Percentiles rank a stretch among this genome's conserved stretches.
Conservation (phyloP, 1,140 invertebrate species). For the Hestina assimilis region DNA sequence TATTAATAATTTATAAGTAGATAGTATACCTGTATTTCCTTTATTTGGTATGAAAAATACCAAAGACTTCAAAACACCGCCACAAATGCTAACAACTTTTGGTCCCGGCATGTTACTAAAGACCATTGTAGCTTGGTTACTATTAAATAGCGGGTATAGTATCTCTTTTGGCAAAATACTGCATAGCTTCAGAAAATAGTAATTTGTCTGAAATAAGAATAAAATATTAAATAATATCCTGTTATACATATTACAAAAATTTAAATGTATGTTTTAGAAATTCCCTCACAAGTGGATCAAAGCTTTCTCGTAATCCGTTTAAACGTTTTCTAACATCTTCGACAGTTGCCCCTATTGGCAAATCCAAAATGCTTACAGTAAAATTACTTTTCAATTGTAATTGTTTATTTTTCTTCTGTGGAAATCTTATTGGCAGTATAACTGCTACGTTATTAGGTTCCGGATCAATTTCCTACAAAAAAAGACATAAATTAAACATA, state of each 20-base stretch:
- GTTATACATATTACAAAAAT: too few species aligned
- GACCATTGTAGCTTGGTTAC: constrained; percentile 62
- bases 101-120: constrained; percentile 72
- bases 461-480: constrained; percentile 38
- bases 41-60: constrained; percentile 72
- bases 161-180: constrained; percentile 57
- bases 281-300: constrained; percentile 49
- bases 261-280: not conserved
- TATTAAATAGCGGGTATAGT: constrained; percentile 48
- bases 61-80: constrained; percentile 55
- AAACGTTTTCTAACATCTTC: constrained; percentile 34
- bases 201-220: constrained; percentile 54
- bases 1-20: not conserved
- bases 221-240: too few species aligned
- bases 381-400: constrained; percentile 49
- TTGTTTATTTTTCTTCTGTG: constrained; percentile 20
- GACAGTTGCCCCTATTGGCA: constrained; percentile 38
- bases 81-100: constrained; percentile 46
- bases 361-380: constrained; percentile 49
- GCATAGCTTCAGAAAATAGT: constrained; percentile 61
- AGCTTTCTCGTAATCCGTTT: constrained; percentile 36
- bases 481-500: constrained; percentile 11
- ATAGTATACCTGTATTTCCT: constrained; percentile 64
- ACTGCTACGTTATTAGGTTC: constrained; percentile 50
- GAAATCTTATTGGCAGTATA: constrained; percentile 49